These are phyloP conservation scores for Spialia ferax DNA, from an alignment of 2,888 invertebrate genomes.

Conservation along the genomic window DNA sequence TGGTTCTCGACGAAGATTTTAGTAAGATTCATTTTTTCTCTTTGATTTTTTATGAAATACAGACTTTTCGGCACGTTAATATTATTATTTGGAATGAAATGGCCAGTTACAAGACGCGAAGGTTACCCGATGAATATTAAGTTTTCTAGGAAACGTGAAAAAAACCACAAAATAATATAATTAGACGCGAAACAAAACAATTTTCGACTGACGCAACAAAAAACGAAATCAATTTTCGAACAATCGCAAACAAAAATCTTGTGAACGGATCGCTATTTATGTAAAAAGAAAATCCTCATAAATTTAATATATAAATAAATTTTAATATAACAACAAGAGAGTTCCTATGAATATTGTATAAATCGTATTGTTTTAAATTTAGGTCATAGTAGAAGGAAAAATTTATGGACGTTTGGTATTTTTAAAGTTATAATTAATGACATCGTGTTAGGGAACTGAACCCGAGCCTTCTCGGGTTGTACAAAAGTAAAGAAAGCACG, in stretches of 20 bases:
- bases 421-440: slow-evolving; percentile 82
- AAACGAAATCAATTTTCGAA: slow-evolving; percentile 60
- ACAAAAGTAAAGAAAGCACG: slow-evolving; percentile 79
- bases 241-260: slow-evolving; percentile 63
- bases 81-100: slow-evolving; percentile 70
- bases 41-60: slow-evolving; percentile 69
- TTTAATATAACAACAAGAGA: slow-evolving; percentile 85
- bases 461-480: slow-evolving; percentile 68
- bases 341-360: slow-evolving; percentile 87
- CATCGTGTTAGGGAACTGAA: slow-evolving; percentile 77
- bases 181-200: slow-evolving; percentile 51
- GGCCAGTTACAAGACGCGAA: slow-evolving; percentile 71
- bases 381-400: slow-evolving; percentile 85
- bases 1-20: slow-evolving; percentile 57
- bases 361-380: slow-evolving; percentile 86
- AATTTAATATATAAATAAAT: slow-evolving; percentile 85
- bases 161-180: slow-evolving; percentile 53
- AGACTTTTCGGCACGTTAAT: slow-evolving; percentile 76
- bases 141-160: slow-evolving; percentile 82
- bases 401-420: slow-evolving; percentile 85
- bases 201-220: slow-evolving; percentile 60
- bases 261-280: slow-evolving; percentile 86
- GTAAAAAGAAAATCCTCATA: slow-evolving; percentile 82
- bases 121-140: slow-evolving; percentile 72
- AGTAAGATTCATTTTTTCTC: slow-evolving; percentile 57